Evolutionary conservation across 2,888 invertebrate genomes (phyloP).

Genomic region (Gnatocerus cornutus): DNA sequence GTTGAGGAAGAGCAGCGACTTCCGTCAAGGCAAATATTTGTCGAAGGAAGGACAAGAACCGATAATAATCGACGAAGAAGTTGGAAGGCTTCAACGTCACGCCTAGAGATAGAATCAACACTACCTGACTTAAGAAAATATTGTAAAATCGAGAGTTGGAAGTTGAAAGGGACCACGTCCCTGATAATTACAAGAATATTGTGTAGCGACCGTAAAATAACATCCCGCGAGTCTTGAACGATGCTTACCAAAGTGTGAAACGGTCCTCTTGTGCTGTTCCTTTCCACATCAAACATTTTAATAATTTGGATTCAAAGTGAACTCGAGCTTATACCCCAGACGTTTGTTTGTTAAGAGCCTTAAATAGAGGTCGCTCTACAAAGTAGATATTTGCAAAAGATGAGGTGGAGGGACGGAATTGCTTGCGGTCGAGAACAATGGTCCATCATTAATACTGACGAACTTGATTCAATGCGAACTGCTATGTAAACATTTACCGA

Average conservation of each 20-base stretch:
- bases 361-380: conserved; percentile 30
- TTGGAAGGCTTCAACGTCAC: too few relatives aligned
- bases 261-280: conserved; percentile 15
- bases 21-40: conserved; percentile 9
- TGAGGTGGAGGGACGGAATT: conserved; percentile 22
- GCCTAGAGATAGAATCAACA: too few relatives aligned
- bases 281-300: conserved; percentile 35
- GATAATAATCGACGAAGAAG: neutral
- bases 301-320: conserved; percentile 33
- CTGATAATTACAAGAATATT: conserved; percentile 13
- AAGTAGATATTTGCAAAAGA: conserved; percentile 39
- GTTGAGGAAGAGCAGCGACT: conserved; percentile 12
- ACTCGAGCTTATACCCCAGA: conserved; percentile 18
- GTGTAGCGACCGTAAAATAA: conserved; percentile 20
- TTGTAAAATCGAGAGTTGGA: too few relatives aligned
- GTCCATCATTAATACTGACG: conserved; percentile 49
- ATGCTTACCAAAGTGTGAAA: conserved; percentile 19
- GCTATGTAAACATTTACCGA: conserved; percentile 41
- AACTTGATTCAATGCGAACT: conserved; percentile 38
- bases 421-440: conserved; percentile 43
- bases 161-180: neutral
- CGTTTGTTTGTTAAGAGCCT: conserved; percentile 37
- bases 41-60: neutral
- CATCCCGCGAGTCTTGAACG: neutral
- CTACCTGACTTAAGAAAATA: too few relatives aligned